These are phyloP conservation scores for Gallinago undulata DNA, from an alignment of 2,113 vertebrate genomes.

Conservation along the genomic window DNA sequence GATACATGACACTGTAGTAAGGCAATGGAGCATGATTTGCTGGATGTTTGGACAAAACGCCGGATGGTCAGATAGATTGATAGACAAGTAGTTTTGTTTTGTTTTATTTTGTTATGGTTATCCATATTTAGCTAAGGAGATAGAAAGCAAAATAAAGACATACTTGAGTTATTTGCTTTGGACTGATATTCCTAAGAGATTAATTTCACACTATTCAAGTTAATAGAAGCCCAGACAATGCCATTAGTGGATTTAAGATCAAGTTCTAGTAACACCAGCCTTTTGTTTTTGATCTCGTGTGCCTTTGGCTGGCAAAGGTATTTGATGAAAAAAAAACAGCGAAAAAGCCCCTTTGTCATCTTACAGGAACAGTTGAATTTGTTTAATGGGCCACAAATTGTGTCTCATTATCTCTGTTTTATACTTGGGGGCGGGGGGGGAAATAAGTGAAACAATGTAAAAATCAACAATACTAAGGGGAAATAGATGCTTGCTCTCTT, in stretches of 20 bases:
- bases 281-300: not conserved
- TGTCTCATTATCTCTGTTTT: not conserved
- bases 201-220: not conserved
- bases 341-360: not conserved
- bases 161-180: not conserved
- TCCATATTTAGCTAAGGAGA: not conserved
- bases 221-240: not conserved
- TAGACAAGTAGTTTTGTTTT: not conserved
- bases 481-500: not conserved
- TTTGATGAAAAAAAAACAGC: not conserved
- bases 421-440: not conserved
- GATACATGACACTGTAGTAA: not conserved
- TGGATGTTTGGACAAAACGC: not conserved
- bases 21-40: not conserved
- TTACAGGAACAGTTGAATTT: not conserved
- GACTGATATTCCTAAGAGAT: not conserved
- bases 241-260: not conserved
- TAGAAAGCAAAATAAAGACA: not conserved
- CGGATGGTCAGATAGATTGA: not conserved
- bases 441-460: not conserved
- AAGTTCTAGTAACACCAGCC: not conserved
- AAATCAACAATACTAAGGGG: not conserved
- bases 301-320: not conserved
- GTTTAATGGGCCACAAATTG: not conserved
- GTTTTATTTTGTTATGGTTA: not conserved